A percentile compares a stretch with the other conserved stretches of the same genome.
These are phyloP conservation scores for Smutsia gigantea DNA, from an alignment of 2,797 vertebrate genomes.

Conservation along the genomic window DNA sequence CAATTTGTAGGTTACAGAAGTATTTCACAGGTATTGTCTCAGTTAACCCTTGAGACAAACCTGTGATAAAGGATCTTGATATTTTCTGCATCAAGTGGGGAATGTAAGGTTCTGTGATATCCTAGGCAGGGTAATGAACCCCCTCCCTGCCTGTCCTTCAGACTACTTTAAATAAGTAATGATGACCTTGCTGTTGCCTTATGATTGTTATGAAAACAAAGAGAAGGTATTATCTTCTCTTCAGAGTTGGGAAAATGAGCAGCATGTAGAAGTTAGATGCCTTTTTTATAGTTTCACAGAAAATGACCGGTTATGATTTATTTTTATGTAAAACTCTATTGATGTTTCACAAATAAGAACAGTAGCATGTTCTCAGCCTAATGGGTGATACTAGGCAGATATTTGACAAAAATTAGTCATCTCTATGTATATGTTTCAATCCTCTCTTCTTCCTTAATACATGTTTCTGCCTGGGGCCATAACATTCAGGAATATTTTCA, in stretches of 20 bases:
- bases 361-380: not conserved
- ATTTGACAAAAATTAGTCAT: not conserved
- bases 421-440: not conserved
- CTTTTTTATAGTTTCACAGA: too few relatives aligned
- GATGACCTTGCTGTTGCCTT: not conserved
- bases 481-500: not conserved
- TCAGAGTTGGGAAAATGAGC: too few relatives aligned
- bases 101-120: too few relatives aligned
- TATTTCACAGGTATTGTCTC: too few relatives aligned
- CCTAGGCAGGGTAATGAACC: too few relatives aligned
- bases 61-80: too few relatives aligned
- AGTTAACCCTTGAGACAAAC: too few relatives aligned
- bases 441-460: not conserved
- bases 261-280: too few relatives aligned
- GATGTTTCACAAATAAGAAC: not conserved
- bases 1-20: too few relatives aligned
- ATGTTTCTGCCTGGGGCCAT: not conserved
- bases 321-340: not conserved
- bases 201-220: not conserved
- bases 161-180: not conserved
- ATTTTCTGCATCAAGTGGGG: too few relatives aligned
- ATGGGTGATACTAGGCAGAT: not conserved
- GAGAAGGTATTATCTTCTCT: not conserved
- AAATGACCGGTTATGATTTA: too few relatives aligned
- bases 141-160: not conserved